Conservation (phyloP, 2,113 vertebrate genomes). For the Aphyosemion australe region DNA sequence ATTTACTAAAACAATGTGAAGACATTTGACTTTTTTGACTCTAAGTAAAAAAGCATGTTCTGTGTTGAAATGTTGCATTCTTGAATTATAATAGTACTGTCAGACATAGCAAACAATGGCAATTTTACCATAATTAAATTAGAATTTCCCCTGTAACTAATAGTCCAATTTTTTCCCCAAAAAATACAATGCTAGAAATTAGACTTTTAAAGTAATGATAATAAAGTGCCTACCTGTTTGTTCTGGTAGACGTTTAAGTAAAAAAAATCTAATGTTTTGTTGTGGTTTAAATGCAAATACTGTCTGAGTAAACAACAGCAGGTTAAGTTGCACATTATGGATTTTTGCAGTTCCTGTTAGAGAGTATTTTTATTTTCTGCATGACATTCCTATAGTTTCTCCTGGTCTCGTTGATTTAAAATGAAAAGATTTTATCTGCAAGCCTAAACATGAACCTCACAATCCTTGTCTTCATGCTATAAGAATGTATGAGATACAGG, state of each 20-base stretch:
- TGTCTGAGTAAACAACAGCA: neutral
- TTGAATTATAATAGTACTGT: no score
- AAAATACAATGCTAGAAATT: no score
- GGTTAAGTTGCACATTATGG: neutral
- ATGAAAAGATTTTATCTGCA: neutral
- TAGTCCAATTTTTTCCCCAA: no score
- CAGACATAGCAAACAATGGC: no score
- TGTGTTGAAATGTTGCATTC: no score
- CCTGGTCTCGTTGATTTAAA: neutral
- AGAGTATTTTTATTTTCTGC: neutral
- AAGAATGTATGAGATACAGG: neutral
- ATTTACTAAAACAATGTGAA: no score
- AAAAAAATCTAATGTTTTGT: neutral
- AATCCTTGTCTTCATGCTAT: neutral
- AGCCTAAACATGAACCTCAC: neutral
- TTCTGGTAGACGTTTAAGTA: neutral
- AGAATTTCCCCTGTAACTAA: no score
- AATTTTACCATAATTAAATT: no score
- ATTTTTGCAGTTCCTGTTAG: neutral
- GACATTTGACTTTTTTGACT: no score
- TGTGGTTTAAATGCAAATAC: constrained; percentile 27
- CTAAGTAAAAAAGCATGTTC: no score
- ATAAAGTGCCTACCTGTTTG: neutral
- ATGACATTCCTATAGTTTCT: neutral
- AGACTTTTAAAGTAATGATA: no score